Evolutionary conservation across 2,888 invertebrate species (phyloP).

Genomic region (Hyposoter dolosus): DNA sequence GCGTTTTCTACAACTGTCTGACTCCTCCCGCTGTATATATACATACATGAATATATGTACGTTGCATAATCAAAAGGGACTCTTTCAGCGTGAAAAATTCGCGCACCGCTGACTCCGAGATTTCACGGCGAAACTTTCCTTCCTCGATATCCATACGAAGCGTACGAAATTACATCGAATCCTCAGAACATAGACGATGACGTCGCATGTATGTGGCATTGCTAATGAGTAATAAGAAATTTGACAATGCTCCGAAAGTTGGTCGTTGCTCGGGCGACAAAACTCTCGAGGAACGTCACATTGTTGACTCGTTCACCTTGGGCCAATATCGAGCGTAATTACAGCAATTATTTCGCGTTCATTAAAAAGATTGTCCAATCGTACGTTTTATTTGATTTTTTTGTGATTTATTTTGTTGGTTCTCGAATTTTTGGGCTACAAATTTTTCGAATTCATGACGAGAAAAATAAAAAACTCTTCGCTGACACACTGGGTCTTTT

Average conservation of each 20-base stretch:
- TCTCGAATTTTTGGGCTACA: background rate
- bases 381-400: background rate
- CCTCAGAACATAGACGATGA: too few species aligned
- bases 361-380: background rate
- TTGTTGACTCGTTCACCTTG: slow-evolving; percentile 19
- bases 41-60: background rate
- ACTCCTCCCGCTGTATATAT: slow-evolving; percentile 16
- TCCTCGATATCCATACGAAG: slow-evolving; percentile 46
- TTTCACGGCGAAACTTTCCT: slow-evolving; percentile 64
- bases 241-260: slow-evolving; percentile 20
- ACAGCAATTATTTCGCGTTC: slow-evolving; percentile 15
- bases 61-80: slow-evolving; percentile 53
- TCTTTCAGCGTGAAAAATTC: slow-evolving; percentile 49
- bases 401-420: background rate
- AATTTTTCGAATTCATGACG: too few species aligned
- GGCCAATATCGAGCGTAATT: slow-evolving; percentile 22
- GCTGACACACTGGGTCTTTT: too few species aligned
- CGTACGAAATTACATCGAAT: background rate
- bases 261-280: slow-evolving; percentile 4
- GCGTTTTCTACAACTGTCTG: slow-evolving; percentile 62
- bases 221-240: slow-evolving; percentile 18
- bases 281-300: background rate
- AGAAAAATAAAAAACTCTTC: too few species aligned
- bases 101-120: slow-evolving; percentile 37
- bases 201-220: background rate